phyloP scores from a whole-genome alignment of 2,888 invertebrate species.

The Galeruca laticollis region DNA sequence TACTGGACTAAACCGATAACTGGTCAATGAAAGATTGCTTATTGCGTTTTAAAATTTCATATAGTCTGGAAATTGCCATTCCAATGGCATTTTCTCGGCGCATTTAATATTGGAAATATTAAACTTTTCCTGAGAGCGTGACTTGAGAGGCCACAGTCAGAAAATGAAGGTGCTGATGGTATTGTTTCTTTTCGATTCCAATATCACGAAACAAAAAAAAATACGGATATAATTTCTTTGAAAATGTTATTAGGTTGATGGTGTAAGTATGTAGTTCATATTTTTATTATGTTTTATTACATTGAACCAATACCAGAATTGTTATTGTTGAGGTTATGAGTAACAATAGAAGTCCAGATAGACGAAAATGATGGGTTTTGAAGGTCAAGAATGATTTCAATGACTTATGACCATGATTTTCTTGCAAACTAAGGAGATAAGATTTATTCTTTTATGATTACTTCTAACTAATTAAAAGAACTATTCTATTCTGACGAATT shows the following conservation, averaged over 20 bases:
- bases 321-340: too few relatives aligned
- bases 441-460: too few relatives aligned
- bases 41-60: slow-evolving; percentile 10
- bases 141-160: slow-evolving; percentile 3
- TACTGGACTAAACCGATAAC: not conserved
- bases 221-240: not conserved
- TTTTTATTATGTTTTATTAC: not conserved
- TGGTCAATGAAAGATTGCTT: not conserved
- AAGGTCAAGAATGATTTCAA: too few relatives aligned
- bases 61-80: slow-evolving; percentile 8
- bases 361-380: too few relatives aligned
- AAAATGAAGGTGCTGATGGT: not conserved
- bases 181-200: not conserved
- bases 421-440: too few relatives aligned
- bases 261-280: not conserved
- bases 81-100: slow-evolving; percentile 2
- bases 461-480: too few relatives aligned
- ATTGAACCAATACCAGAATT: too few relatives aligned
- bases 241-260: not conserved
- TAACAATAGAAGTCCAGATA: too few relatives aligned
- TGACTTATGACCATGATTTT: too few relatives aligned
- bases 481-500: too few relatives aligned
- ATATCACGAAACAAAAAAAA: not conserved
- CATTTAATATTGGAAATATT: slow-evolving; percentile 27
- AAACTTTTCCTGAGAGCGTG: slow-evolving; percentile 12